A percentile compares a stretch with the other conserved stretches of the same genome.
Evolutionary conservation across 2,888 invertebrate species (phyloP).

Genomic region (Cryptus viduatorius): DNA sequence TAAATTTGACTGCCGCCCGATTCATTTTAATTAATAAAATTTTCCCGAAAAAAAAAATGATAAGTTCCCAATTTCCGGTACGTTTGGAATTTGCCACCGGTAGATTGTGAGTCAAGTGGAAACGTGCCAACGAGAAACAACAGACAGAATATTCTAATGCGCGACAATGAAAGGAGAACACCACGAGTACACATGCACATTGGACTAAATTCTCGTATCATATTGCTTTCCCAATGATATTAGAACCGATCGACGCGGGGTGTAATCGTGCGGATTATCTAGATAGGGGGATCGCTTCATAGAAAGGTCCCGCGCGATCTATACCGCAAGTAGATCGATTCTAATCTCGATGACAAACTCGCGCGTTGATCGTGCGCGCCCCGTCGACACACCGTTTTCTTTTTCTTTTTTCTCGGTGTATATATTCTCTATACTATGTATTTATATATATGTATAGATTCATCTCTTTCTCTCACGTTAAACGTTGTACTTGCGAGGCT

Average conservation of each 20-base stretch:
- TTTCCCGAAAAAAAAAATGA: too few species aligned
- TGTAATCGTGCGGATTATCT: slow-evolving; percentile 64
- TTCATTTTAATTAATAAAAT: too few species aligned
- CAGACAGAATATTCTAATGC: neutral
- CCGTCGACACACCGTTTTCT: slow-evolving; percentile 41
- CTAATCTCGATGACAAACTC: slow-evolving; percentile 71
- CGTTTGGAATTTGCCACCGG: neutral
- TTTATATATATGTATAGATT: slow-evolving; percentile 5
- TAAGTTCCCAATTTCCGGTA: neutral
- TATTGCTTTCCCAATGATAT: slow-evolving; percentile 53
- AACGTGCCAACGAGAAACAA: slow-evolving; percentile 12
- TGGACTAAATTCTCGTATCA: slow-evolving; percentile 36
- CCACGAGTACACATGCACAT: neutral
- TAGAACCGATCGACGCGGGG: slow-evolving; percentile 51
- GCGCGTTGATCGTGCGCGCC: slow-evolving; percentile 67
- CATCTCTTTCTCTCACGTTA: slow-evolving; percentile 32
- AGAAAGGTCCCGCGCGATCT: slow-evolving; percentile 67
- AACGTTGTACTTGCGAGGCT: slow-evolving; percentile 17
- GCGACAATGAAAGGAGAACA: neutral
- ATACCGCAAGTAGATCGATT: slow-evolving; percentile 70
- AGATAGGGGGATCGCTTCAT: slow-evolving; percentile 56
- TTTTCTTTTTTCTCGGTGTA: slow-evolving; percentile 8
- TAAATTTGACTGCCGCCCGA: too few species aligned
- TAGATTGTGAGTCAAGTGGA: neutral
- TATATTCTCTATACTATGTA: slow-evolving; percentile 4